Base-by-base conservation (phyloP, 2,113 vertebrate species). In the Piprites chloris region DNA sequence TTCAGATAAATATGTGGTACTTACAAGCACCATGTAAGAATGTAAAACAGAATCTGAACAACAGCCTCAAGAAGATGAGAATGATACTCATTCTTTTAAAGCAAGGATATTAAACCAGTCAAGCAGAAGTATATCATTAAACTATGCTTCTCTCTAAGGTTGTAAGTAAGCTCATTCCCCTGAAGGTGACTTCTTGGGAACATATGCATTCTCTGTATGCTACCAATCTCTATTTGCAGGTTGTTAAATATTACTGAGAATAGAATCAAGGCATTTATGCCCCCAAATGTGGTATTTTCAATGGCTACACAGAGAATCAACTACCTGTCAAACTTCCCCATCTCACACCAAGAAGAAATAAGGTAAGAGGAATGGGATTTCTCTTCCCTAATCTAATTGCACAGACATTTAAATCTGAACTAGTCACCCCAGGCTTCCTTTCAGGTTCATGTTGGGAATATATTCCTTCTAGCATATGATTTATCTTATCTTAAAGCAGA, bases 151-250 rank as follows among this genome's bases (percentile, higher is more conserved):
- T 95, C 78, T 56, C 68, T 37, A 91, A 94, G 53, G 39, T 16
- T 92, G 7, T 73, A 88, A 92, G 65, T 33, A 69, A 58, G 55
- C 81, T 67, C 27, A 58, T 74, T 92, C 15, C 85, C 89, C 76
- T 93, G 91, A 93, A 95, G 94, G 93, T 92, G 86, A 95, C 89
- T 87, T 92, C 19, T 73, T 50, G 81, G 80, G 69, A 92, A 56
- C 35, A 47, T 21, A 75, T 1, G 21, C n/a, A 67, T 97, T 90
- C 47, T 67, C 61, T 91, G 39, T 24, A 92, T 78, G 65, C 21
- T 84, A 71, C 47, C 1, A 0, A 78, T 93, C 61, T 81, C 65
- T 11, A 61, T 83, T 91, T 91, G 73, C 37, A 84, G 50, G 73
- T 89, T 93, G 13, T 63, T 94, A 82, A 80, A 87, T 71, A 78